Base-by-base conservation (phyloP, 2,113 vertebrate species). In the Onychorhynchus coronatus region DNA sequence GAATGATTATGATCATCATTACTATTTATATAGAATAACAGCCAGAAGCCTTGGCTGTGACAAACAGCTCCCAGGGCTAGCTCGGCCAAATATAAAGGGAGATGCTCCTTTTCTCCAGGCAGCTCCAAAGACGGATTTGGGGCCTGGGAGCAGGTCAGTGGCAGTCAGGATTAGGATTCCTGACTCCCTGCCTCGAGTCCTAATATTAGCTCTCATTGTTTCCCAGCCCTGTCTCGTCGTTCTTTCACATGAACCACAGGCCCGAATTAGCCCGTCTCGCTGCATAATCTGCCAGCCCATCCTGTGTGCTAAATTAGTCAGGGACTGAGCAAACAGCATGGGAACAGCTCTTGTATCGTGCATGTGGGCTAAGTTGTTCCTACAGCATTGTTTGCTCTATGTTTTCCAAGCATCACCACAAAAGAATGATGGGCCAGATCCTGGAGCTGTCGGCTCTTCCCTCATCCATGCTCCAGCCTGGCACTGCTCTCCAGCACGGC, bases 131-230 rank as follows among this genome's bases (percentile, higher is more conserved):
- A 75, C 80, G 84, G 56, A 81, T 81, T 25, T 6, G 5, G 93
- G 79, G 92, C 73, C 88, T 93, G 92, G 92, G 91, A 92, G 85
- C 72, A 91, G 83, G 84, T 93, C 95, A 91, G 71, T 17, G 82
- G 87, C 89, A 89, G 88, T 21, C 0, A 0, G 93, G 93, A 95
- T 52, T 92, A 87, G 90, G 92, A 94, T 94, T 97, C 93, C 92
- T 85, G 91, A 94, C 91, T 95, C 90, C 80, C 88, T 90, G 96
- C 93, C 90, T 93, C 70, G 82, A 0, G 22, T 72, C 71, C 93
- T 85, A 93, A 95, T 93, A 72, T 92, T 93, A 97, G 93, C 91
- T 75, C 4, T 0, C 80, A 88, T 96, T 95, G 95, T 96, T 83
- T 96, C 83, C 47, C 70, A 39, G 84, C 52, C 86, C 85, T 0